phyloP scores from a whole-genome alignment of 2,797 vertebrate species.

The Onychomys arenicola region DNA sequence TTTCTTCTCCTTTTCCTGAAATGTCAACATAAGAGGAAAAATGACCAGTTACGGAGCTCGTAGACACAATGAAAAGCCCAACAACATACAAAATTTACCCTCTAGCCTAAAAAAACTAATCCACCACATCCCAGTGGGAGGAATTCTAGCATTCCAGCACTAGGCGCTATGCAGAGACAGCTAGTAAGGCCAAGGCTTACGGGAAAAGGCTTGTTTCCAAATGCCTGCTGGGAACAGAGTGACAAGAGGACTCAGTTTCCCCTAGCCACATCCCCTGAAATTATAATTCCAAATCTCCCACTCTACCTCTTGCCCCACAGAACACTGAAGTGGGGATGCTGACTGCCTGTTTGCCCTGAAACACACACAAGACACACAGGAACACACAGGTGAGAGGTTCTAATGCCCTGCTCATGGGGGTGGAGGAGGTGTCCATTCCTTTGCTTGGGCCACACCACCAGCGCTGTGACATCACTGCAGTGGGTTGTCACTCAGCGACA shows the following conservation, averaged over 20 bases:
- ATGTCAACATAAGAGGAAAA: constrained; percentile 24
- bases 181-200: background rate
- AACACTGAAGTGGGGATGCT: background rate
- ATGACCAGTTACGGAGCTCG: background rate
- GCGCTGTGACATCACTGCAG: background rate
- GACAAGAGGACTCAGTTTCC: background rate
- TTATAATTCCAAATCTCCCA: background rate
- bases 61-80: background rate
- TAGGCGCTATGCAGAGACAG: background rate
- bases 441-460: background rate
- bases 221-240: constrained; percentile 41
- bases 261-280: background rate
- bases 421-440: background rate
- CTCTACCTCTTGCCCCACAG: background rate
- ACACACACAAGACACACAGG: background rate
- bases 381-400: background rate
- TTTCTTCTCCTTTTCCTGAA: constrained; percentile 94
- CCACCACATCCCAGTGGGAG: background rate
- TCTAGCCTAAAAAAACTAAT: background rate
- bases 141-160: background rate
- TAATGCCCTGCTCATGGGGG: too few species aligned
- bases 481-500: background rate
- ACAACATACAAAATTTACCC: background rate
- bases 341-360: constrained; percentile 10
- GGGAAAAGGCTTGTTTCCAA: background rate